A percentile compares a stretch with the other conserved stretches of the same genome.
These are phyloP conservation scores for Nyctereutes procyonoides DNA, from an alignment of 2,113 vertebrate species.

Conservation along the genomic window DNA sequence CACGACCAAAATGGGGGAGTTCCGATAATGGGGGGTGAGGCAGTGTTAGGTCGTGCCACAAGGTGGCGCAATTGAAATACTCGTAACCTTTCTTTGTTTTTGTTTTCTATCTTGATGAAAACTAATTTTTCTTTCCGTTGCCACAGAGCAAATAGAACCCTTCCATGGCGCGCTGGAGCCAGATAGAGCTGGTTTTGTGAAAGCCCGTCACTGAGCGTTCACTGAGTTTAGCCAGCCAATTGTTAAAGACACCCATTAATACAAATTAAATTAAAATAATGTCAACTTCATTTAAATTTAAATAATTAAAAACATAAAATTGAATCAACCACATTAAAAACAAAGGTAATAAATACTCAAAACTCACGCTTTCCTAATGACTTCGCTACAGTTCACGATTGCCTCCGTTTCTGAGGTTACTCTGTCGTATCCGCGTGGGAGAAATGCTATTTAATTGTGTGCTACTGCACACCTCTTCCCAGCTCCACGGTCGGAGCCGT, in stretches of 20 bases:
- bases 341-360: conserved; percentile 13
- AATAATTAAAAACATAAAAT: conserved; percentile 47
- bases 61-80: conserved; percentile 82
- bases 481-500: not conserved
- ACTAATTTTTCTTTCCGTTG: conserved; percentile 43
- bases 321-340: conserved; percentile 20
- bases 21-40: conserved; percentile 47
- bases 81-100: conserved; percentile 75
- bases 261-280: conserved; percentile 54
- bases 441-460: not conserved
- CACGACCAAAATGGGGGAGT: conserved; percentile 49
- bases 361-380: not conserved
- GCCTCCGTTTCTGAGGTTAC: not conserved
- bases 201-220: conserved; percentile 24
- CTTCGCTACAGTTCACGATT: not conserved
- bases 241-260: conserved; percentile 4
- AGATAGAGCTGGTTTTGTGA: not conserved
- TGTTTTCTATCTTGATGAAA: conserved; percentile 72
- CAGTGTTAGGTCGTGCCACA: conserved; percentile 76
- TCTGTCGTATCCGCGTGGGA: not conserved
- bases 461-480: not conserved
- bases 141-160: conserved; percentile 40
- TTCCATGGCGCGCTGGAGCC: not conserved
- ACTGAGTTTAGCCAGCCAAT: conserved; percentile 12
- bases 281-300: conserved; percentile 15